Base-by-base conservation (phyloP, 1,140 invertebrate genomes). In the Belonocnema kinseyi region DNA sequence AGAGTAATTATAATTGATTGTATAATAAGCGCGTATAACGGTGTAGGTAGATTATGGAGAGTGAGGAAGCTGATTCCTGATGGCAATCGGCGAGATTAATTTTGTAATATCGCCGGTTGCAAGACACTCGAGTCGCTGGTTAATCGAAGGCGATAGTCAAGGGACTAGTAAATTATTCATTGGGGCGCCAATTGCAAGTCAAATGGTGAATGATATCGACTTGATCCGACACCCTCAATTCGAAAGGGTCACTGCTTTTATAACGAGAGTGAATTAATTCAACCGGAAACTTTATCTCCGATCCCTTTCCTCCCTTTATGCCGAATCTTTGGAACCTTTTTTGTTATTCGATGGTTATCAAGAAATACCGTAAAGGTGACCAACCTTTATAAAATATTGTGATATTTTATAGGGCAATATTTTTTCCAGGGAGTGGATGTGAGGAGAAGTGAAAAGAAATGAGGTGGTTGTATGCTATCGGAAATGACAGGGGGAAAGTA, bases 161-260 rank as follows among this genome's bases (percentile, higher is more conserved):
- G 74, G 76, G 72, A 53, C 78, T 82, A 72, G 81, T 80, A 82
- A 80, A 82, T 82, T 82, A 82, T 82, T 82, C 80, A 82, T 79
- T 79, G 80, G 53, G 70, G 75, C 58, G 73, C 56, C 77, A 56
- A 79, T 79, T 74, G 80, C 77, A 82, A 79, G 77, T 82, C 76
- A 79, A 82, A 81, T 81, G 21, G 58, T 46, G 11, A 11, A 21
- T 51, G 77, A 79, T 82, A 77, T 71, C 19, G 66, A 82, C 77
- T 76, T 82, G 73, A 82, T 79, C 77, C 73, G 17, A 58, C 70
- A 71, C 40, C 58, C 74, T 77, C 54, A 52, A 77, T 82, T 76
- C 17, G 16, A 26, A 33, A 75, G 76, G 78, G 80, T 82, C 80
- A 78, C 54, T 33, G 80, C 56, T 79, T 82, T 76, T 66, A 76